Conservation (phyloP, 1,140 invertebrate genomes). For the Hestina assimilis region DNA sequence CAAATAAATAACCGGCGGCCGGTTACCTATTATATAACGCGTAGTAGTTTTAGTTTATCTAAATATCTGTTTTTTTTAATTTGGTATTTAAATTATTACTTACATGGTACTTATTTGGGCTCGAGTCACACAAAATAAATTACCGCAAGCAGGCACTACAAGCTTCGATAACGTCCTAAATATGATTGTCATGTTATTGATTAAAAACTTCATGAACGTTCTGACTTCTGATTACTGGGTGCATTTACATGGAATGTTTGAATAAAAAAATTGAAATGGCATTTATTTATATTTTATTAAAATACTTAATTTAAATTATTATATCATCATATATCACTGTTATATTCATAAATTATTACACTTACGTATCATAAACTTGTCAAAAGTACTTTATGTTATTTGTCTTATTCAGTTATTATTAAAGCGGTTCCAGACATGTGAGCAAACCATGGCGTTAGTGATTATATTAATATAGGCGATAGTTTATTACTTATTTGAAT, state of each 20-base stretch:
- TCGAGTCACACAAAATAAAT: slow-evolving; percentile 49
- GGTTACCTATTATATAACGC: slow-evolving; percentile 15
- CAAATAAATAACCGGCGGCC: slow-evolving; percentile 2
- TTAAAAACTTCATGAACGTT: neutral
- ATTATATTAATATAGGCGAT: too few relatives aligned
- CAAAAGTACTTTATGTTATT: too few relatives aligned
- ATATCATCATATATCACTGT: too few relatives aligned
- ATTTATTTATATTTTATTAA: neutral
- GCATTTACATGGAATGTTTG: neutral
- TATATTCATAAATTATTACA: too few relatives aligned
- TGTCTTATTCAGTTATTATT: too few relatives aligned
- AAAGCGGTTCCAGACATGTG: too few relatives aligned
- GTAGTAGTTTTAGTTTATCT: too few relatives aligned
- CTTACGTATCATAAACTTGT: too few relatives aligned
- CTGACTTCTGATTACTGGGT: neutral
- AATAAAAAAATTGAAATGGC: neutral
- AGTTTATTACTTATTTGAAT: too few relatives aligned
- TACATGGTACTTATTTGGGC: slow-evolving; percentile 54
- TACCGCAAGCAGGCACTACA: slow-evolving; percentile 47
- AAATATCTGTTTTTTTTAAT: too few relatives aligned
- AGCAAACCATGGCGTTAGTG: too few relatives aligned
- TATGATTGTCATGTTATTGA: slow-evolving; percentile 51
- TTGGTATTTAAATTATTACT: slow-evolving; percentile 36
- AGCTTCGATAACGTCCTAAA: slow-evolving; percentile 49
- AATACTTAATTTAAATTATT: neutral